Base-by-base conservation (phyloP, 2,797 vertebrate genomes). In the Poecile montanus region DNA sequence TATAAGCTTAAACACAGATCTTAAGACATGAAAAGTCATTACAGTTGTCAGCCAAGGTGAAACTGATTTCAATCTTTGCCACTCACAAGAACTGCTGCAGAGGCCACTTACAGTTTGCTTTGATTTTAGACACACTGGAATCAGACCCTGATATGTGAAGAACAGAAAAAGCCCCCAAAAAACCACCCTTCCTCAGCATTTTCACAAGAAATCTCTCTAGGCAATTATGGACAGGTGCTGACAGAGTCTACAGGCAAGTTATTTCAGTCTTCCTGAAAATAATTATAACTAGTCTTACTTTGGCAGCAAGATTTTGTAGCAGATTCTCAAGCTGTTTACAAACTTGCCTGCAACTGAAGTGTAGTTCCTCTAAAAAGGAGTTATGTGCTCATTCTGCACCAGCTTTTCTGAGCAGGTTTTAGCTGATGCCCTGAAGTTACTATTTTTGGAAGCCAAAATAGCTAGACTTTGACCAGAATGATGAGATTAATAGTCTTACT, bases 231-330 rank as follows among this genome's bases (percentile, higher is more conserved):
- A 77, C 1, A 1, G 21, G 40, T 65, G 19, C 56, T 51, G 53
- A 67, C 9, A 77, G 34, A 61, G 61, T 87, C 58, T 44, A 66
- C 17, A 89, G 30, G n/a, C 78, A 91, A 88, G 34, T 62, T 65
- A 60, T 44, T 93, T 83, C 50, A n/a, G n/a, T 90, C 42, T 53
- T 91, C 42, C 58, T 48, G 40, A 83, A 92, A 92, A 92, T 16
- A 63, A 61, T 56, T 58, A 22, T 18, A 78, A 60, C 45, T 45
- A 42, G 29, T 65, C 38, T 79, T 45, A 53, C 30, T 86, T 91
- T 50, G 7, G 45, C 34, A 93, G 62, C 30, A 42, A 90, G 32
- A 60, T 54, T 66, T 32, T 38, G 38, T 50, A 73, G 32, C 60
- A 68, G 62, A 82, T 68, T 44, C 47, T 72, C 63, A 62, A 80